Base-by-base conservation (phyloP, 2,797 vertebrate species). In the Thalassophryne amazonica region DNA sequence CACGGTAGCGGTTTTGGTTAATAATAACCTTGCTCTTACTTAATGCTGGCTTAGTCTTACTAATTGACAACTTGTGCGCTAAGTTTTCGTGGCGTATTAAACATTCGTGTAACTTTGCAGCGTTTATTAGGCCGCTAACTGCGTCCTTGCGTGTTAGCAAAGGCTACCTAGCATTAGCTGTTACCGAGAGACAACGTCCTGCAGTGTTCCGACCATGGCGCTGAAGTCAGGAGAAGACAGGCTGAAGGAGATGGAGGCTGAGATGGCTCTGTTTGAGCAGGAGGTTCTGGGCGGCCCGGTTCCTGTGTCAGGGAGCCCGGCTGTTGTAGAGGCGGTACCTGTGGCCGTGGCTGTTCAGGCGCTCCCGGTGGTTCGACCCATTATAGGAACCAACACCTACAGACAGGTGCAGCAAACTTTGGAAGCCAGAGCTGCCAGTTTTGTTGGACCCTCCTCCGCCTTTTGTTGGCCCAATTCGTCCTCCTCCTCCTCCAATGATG, bases 181-280 rank as follows among this genome's bases (percentile, higher is more conserved):
- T n/a, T n/a, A n/a, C n/a, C n/a, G n/a, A n/a, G n/a, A n/a, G n/a
- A n/a, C n/a, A n/a, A n/a, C n/a, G n/a, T n/a, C n/a, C n/a, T n/a
- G n/a, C n/a, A n/a, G n/a, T n/a, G n/a, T n/a, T n/a, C n/a, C n/a
- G n/a, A n/a, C n/a, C 38, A 91, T 92, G 91, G 86, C 91, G 41
- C 80, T 91, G 17, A 95, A 94, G 40, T 93, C 91, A 6, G 94
- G 94, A 43, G 93, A 95, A 68, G 93, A 95, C 40, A 92, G 93
- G 29, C 63, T 96, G 69, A 95, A 95, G 47, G 94, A 94, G 85
- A 96, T 95, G 94, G 94, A 96, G 87, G 94, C 94, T 3, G 94
- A 96, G 81, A 95, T 95, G 94, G 94, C 94, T 24, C 88, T 96
- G 94, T 96, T 96, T 80, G 94, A 95, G 72, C 94, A 96, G 84